Conservation (phyloP, 1,140 invertebrate genomes). For the Mya arenaria region DNA sequence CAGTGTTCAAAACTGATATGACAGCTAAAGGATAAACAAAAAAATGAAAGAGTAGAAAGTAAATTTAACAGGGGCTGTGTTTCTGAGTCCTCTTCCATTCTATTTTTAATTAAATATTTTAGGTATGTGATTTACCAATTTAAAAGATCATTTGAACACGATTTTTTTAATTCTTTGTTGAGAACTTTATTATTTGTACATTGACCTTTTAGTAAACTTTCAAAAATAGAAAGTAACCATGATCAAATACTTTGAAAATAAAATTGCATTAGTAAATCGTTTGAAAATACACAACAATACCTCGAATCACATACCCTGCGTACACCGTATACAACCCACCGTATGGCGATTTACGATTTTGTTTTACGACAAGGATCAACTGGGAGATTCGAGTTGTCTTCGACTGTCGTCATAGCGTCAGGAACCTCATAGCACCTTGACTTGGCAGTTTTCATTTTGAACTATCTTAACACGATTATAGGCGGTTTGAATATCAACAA, state of each 20-base stretch:
- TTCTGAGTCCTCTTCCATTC: background rate
- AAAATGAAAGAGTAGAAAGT: background rate
- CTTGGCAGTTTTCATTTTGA: background rate
- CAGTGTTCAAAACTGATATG: background rate
- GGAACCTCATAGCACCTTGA: background rate
- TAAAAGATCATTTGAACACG: no score
- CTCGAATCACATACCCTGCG: background rate
- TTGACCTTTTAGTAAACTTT: no score
- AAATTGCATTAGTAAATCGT: background rate
- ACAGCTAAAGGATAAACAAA: background rate
- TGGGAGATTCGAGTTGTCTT: background rate
- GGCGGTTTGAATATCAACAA: background rate
- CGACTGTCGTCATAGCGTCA: background rate
- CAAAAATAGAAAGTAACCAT: background rate
- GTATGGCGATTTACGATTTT: no score
- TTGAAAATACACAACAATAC: background rate
- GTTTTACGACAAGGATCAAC: background rate
- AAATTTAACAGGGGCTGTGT: background rate
- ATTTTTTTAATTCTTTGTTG: no score
- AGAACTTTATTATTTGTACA: no score
- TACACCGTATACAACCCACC: no score
- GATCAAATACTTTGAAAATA: background rate
- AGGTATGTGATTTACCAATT: background rate
- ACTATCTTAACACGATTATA: background rate
- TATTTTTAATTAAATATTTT: background rate